Base-by-base conservation (phyloP, 1,140 invertebrate species). In the Drosophila triauraria region DNA sequence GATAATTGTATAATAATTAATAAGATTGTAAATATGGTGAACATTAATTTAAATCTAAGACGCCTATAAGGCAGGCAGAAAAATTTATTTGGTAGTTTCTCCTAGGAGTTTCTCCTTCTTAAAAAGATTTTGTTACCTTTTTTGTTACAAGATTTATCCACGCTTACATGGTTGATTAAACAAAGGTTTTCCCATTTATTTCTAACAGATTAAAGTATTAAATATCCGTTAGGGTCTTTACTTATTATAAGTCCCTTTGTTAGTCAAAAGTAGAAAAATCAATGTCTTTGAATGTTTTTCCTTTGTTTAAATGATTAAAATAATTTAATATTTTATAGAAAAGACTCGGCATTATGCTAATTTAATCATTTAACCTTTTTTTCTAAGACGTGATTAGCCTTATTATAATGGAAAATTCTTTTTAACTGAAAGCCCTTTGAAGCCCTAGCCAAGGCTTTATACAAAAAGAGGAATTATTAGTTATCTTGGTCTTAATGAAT, bases 181-280 rank as follows among this genome's bases (percentile, higher is more conserved):
- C 46, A 62, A 62, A 62, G 25, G 42, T 9, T 62, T 62, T 53
- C 15, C 35, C 48, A 51, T 53, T 62, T 62, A 35, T 62, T 40
- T 40, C 50, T 50, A 48, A 40, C 15, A 40, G 47, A 62, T 62
- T 54, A 40, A 53, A 53, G 47, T 40, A 62, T 62, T 62, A 61
- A 12, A 12, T 40, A 51, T 40, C 32, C 32, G 32, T 42, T 53
- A 42, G 9, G 51, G 32, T 8, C 27, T 20, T 30, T 30, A 35
- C 13, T 46, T 46, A 47, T 32, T 32, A 27, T 40, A 23, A n/a
- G 7, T 5, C 20, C 6, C 5, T 51, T 61, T 61, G 9, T 25
- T 61, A 35, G 35, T 30, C 32, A 50, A n/a, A 30, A 32, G 5
- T 7, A 35, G 30, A 51, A 51, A 32, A 51, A 3, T 9, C 13